These are phyloP conservation scores for Cecropterus lyciades DNA, from an alignment of 1,140 invertebrate species.

Conservation along the genomic window DNA sequence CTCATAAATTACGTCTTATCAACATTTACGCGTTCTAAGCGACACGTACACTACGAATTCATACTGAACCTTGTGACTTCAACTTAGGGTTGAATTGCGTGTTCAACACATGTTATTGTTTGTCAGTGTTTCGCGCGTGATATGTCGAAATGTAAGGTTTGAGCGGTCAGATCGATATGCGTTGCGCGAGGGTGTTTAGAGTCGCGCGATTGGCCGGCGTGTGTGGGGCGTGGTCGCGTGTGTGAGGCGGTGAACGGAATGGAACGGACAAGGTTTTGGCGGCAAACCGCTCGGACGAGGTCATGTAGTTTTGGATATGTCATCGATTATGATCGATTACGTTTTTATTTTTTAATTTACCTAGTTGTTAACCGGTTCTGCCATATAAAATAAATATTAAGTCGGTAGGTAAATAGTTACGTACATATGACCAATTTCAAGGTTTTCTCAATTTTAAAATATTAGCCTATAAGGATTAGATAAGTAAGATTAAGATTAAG, in stretches of 20 bases:
- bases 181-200: constrained; percentile 75
- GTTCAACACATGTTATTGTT: constrained; percentile 74
- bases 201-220: constrained; percentile 72
- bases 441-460: no score
- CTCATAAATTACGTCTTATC: constrained; percentile 64
- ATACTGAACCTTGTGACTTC: constrained; percentile 40
- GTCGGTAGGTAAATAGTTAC: no score
- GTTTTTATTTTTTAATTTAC: no score
- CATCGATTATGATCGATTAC: neutral
- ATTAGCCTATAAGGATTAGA: no score
- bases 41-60: neutral
- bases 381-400: no score
- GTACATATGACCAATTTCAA: no score
- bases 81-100: constrained; percentile 41
- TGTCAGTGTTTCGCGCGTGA: constrained; percentile 81
- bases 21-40: constrained; percentile 44
- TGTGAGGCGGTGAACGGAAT: constrained; percentile 72
- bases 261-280: constrained; percentile 65
- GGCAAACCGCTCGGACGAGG: constrained; percentile 51
- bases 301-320: neutral
- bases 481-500: no score
- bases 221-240: constrained; percentile 72
- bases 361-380: no score
- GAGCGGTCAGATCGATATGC: constrained; percentile 82
- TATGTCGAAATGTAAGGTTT: constrained; percentile 82